A percentile compares a stretch with the other conserved stretches of the same genome.
Conservation (phyloP, 92 coral and sea anemone species). For the Epizoanthus fatuus region DNA sequence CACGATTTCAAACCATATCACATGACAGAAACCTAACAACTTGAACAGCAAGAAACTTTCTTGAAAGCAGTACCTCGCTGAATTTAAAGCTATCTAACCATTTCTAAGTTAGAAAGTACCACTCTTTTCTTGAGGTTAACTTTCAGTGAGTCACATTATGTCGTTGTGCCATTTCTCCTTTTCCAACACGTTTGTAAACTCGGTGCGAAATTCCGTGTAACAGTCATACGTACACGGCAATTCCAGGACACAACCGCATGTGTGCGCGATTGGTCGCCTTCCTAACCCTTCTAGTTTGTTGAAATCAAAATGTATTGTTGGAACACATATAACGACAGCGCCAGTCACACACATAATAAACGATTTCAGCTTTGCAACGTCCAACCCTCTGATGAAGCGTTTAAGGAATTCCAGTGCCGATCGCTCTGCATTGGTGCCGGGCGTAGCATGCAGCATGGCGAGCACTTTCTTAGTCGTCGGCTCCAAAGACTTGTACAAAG, state of each 20-base stretch:
- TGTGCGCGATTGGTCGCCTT: constrained; percentile 63
- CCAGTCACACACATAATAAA: constrained; percentile 63
- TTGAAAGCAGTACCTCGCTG: too few relatives aligned
- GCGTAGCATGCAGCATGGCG: constrained; percentile 21
- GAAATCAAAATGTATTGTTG: constrained; percentile 42
- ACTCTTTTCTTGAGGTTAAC: too few relatives aligned
- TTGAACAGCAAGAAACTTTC: too few relatives aligned
- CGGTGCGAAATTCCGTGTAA: constrained; percentile 71
- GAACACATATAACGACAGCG: constrained; percentile 57
- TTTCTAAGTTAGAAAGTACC: too few relatives aligned
- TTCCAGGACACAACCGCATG: constrained; percentile 65
- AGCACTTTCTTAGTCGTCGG: constrained; percentile 20
- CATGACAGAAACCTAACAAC: too few relatives aligned
- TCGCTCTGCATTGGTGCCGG: constrained; percentile 30
- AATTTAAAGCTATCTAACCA: too few relatives aligned
- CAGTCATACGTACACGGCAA: constrained; percentile 68
- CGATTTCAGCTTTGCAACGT: constrained; percentile 56
- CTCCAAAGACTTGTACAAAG: constrained; percentile 18
- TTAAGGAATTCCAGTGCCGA: constrained; percentile 30
- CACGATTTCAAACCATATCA: too few relatives aligned
- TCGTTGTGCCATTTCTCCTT: constrained; percentile 72
- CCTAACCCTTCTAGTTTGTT: constrained; percentile 67
- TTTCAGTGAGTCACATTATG: constrained; percentile 43
- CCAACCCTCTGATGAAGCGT: constrained; percentile 37
- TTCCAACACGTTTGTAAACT: constrained; percentile 61